Percentiles rank a stretch among this genome's conserved stretches.
These are phyloP conservation scores for Drosophila leontia DNA, from an alignment of 1,140 invertebrate genomes.

Conservation along the genomic window DNA sequence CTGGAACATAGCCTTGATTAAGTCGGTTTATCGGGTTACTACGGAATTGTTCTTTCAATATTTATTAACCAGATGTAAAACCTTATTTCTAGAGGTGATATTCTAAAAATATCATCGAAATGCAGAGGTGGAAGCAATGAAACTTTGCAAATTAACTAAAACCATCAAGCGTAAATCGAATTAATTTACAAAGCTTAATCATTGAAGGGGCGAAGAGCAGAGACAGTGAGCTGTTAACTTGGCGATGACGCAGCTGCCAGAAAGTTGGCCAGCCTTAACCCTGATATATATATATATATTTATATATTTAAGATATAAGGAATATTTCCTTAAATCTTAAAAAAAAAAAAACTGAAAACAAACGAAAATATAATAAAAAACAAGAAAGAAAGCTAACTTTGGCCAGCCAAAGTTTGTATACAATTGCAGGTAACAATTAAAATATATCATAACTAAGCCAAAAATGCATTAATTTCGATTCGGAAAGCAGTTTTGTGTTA, in stretches of 20 bases:
- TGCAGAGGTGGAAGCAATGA: background rate
- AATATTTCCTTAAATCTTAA: background rate
- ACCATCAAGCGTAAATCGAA: conserved; percentile 66
- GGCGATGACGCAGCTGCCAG: conserved; percentile 52
- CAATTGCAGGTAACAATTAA: too few relatives aligned
- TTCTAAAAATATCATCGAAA: background rate
- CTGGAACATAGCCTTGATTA: background rate
- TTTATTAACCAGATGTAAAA: too few relatives aligned
- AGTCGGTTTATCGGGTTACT: background rate
- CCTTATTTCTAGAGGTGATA: background rate
- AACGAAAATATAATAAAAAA: too few relatives aligned
- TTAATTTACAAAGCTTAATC: conserved; percentile 61
- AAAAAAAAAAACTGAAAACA: too few relatives aligned
- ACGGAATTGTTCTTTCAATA: background rate
- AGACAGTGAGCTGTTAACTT: conserved; percentile 20
- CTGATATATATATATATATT: background rate
- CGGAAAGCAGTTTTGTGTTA: too few relatives aligned
- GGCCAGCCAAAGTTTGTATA: too few relatives aligned
- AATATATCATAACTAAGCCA: too few relatives aligned
- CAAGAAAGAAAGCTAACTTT: too few relatives aligned
- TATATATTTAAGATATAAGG: background rate
- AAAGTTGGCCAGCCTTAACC: conserved; percentile 24
- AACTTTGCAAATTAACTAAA: conserved; percentile 58
- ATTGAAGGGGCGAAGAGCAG: conserved; percentile 1
- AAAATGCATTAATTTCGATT: too few relatives aligned